phyloP scores from a whole-genome alignment of 1,140 invertebrate species.

The Tetramorium alpestre region DNA sequence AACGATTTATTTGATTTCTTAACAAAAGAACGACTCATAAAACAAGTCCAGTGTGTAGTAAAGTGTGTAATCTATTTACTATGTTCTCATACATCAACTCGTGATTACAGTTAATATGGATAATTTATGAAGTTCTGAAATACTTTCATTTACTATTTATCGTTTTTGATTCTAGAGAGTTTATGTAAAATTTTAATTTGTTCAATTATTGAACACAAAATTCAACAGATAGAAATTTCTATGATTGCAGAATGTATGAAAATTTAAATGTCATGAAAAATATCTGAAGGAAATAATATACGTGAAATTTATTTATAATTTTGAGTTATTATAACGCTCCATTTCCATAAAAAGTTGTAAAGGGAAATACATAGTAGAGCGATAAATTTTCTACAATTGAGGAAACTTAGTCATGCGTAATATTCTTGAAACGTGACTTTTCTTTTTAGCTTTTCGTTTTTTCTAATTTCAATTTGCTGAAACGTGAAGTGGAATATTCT shows the following conservation, averaged over 20 bases:
- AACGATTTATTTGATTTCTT: slow-evolving; percentile 41
- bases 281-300: not conserved
- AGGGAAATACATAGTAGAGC: not conserved
- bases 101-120: slow-evolving; percentile 3
- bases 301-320: not conserved
- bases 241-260: not conserved
- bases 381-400: not conserved
- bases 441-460: not conserved
- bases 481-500: not conserved
- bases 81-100: not conserved
- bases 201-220: not conserved
- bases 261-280: not conserved
- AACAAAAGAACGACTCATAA: slow-evolving; percentile 39
- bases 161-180: slow-evolving; percentile 13
- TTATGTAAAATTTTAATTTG: slow-evolving; percentile 32
- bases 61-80: slow-evolving; percentile 42
- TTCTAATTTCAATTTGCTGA: not conserved
- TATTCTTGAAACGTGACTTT: not conserved
- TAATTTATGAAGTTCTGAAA: slow-evolving; percentile 34
- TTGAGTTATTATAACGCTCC: not conserved
- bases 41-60: slow-evolving; percentile 14
- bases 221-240: not conserved
- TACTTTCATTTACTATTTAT: slow-evolving; percentile 5
- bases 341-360: not conserved
- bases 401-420: not conserved